phyloP scores from a whole-genome alignment of 2,888 invertebrate genomes.

The Chrysomela aeneicollis region DNA sequence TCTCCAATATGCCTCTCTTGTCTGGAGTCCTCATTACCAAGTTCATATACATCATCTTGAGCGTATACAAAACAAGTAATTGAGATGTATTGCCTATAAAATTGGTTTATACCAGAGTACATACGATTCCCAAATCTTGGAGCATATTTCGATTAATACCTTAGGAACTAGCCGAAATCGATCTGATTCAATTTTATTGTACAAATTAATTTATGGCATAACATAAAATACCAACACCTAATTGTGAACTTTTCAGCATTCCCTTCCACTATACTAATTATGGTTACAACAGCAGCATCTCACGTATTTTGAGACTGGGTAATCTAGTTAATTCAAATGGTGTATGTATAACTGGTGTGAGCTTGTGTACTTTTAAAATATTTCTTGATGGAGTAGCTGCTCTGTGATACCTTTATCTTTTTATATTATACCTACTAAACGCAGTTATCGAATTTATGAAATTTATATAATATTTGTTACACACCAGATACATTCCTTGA shows the following conservation, averaged over 20 bases:
- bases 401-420: neutral
- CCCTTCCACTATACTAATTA: constrained; percentile 32
- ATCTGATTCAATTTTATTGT: constrained; percentile 10
- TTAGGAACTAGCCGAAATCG: neutral
- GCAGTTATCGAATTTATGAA: too few species aligned
- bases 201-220: constrained; percentile 6
- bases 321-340: constrained; percentile 11
- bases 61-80: neutral
- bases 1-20: too few species aligned
- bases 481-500: too few species aligned
- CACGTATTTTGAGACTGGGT: constrained; percentile 10
- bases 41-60: constrained; percentile 8
- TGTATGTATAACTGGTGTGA: constrained; percentile 13
- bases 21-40: neutral
- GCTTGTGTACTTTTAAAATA: constrained; percentile 9
- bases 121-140: neutral
- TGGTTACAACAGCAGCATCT: constrained; percentile 12
- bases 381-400: constrained; percentile 5
- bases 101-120: neutral
- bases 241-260: too few species aligned
- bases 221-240: neutral
- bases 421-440: constrained; percentile 1
- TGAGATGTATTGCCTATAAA: constrained; percentile 9
- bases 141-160: constrained; percentile 1
- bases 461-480: too few species aligned